Percentiles rank a stretch among this genome's conserved stretches.
These are phyloP conservation scores for Alethe castanea DNA, from an alignment of 2,113 vertebrate species.

Conservation along the genomic window DNA sequence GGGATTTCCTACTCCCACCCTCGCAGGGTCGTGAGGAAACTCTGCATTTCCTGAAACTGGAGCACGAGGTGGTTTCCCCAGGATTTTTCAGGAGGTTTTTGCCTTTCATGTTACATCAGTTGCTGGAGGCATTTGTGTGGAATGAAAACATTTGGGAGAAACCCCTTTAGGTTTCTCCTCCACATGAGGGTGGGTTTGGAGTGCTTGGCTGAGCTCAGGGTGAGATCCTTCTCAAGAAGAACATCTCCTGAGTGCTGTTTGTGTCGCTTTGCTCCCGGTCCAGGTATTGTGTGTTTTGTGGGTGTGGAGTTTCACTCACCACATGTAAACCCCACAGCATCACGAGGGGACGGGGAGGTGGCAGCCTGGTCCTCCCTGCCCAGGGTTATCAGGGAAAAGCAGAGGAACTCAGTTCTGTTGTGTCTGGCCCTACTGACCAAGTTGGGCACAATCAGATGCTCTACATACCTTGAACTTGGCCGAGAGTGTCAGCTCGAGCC, in stretches of 20 bases:
- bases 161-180: not conserved
- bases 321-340: accelerated
- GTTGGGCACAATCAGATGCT: not conserved
- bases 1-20: slow-evolving; percentile 25
- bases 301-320: not conserved
- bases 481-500: not conserved
- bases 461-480: not conserved
- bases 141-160: not conserved
- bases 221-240: not conserved
- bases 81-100: not conserved
- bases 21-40: accelerated
- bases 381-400: accelerated
- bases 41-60: not conserved
- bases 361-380: not conserved
- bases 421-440: not conserved
- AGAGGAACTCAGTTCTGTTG: not conserved
- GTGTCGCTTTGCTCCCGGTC: accelerated
- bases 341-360: not conserved
- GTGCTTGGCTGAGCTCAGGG: accelerated
- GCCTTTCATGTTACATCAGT: not conserved
- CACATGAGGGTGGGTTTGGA: accelerated
- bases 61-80: slow-evolving; percentile 11
- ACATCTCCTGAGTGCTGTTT: not conserved
- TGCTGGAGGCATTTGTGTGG: not conserved
- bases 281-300: not conserved